Conservation (phyloP, 2,888 invertebrate genomes). For the Plagodis dolabraria region DNA sequence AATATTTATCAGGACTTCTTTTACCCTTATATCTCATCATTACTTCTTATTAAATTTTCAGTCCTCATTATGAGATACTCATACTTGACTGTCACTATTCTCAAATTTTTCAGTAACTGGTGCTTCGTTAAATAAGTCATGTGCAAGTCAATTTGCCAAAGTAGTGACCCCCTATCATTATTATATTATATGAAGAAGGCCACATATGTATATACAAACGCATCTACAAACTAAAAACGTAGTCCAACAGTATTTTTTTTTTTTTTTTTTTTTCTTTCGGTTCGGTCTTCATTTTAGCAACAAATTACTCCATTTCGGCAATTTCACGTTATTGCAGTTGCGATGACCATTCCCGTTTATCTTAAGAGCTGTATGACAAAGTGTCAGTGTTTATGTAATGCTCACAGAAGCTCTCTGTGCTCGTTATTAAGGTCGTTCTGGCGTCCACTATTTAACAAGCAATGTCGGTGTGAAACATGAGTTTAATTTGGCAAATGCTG, state of each 20-base stretch:
- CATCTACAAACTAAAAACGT: slow-evolving; percentile 2
- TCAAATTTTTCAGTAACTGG: too few species aligned
- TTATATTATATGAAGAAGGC: not conserved
- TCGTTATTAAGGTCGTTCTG: slow-evolving; percentile 50
- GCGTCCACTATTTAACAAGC: slow-evolving; percentile 57
- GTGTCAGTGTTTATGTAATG: slow-evolving; percentile 43
- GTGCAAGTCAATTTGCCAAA: too few species aligned
- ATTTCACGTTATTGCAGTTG: slow-evolving; percentile 15
- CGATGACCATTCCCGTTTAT: slow-evolving; percentile 36
- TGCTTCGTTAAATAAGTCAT: too few species aligned
- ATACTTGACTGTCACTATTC: too few species aligned
- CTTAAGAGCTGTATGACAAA: slow-evolving; percentile 33
- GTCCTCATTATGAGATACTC: too few species aligned
- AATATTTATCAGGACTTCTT: too few species aligned
- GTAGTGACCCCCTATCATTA: too few species aligned
- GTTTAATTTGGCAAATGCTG: slow-evolving; percentile 8
- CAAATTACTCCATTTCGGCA: slow-evolving; percentile 20
- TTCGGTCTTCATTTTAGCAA: slow-evolving; percentile 12
- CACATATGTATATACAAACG: not conserved
- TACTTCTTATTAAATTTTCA: too few species aligned
- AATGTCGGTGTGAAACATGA: slow-evolving; percentile 34
- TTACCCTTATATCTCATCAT: too few species aligned
- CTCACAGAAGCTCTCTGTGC: slow-evolving; percentile 43
- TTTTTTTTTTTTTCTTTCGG: too few species aligned
- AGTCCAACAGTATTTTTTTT: not conserved